Conservation (phyloP, 2,113 vertebrate genomes). For the Bubo scandiacus region DNA sequence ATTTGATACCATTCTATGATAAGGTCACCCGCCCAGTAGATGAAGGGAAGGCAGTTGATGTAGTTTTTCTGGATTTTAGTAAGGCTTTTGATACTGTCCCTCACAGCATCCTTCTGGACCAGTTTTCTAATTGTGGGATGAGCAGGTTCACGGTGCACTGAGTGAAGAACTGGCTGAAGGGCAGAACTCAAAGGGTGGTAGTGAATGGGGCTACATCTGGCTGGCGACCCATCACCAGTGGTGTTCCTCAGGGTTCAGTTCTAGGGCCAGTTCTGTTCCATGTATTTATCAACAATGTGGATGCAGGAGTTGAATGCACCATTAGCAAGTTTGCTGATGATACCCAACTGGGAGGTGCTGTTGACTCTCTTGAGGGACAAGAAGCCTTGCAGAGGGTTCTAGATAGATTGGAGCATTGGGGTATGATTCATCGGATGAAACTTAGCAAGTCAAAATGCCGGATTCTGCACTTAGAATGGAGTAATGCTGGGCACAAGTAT, state of each 20-base stretch:
- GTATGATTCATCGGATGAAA: not conserved
- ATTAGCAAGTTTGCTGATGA: not conserved
- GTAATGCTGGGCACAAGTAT: not conserved
- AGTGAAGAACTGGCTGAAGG: not conserved
- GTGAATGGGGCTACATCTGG: not conserved
- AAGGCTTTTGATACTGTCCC: not conserved
- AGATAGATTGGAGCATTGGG: not conserved
- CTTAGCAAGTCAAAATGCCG: not conserved
- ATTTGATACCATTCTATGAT: no score
- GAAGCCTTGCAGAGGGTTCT: not conserved
- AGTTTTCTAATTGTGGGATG: not conserved
- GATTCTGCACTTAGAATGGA: not conserved
- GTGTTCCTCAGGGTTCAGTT: not conserved
- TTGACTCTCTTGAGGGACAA: not conserved
- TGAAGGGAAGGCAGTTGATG: no score
- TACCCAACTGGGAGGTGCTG: not conserved
- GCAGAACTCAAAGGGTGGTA: not conserved
- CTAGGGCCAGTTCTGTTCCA: no score
- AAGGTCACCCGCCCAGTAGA: no score
- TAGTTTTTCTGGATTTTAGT: not conserved
- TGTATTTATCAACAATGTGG: not conserved
- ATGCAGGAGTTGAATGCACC: not conserved
- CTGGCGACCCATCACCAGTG: not conserved
- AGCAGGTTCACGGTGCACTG: no score
- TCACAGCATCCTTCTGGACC: not conserved